Base-by-base conservation (phyloP, 2,113 vertebrate genomes). In the Ptychochromis oligacanthus region DNA sequence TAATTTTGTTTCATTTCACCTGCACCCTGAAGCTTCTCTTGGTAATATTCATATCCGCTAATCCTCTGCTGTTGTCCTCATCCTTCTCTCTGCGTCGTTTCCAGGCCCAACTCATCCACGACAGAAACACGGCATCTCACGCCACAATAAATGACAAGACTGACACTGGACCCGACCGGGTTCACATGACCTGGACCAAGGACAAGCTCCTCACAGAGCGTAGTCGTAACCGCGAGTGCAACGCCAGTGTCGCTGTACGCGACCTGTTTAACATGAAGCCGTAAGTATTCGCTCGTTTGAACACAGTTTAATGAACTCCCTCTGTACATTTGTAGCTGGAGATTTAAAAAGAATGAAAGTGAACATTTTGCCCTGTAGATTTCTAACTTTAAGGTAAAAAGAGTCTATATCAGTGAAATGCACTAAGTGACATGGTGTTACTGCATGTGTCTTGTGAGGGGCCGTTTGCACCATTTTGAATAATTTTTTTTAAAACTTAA, bases 121-220 rank as follows among this genome's bases (percentile, higher is more conserved):
- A 99, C 93, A 96, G 97, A 91, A 99, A 99, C 92, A 99, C 97
- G 0, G 97, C 97, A 0, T 96, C 97, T 0, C 97, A 96, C 20
- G 91, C 95, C 0, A 20, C 95, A 0, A 74, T 93, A 2, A 95
- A 94, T 1, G 94, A 95, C 78, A 95, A 95, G 79, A 83, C 94
- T 0, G 87, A 96, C 12, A 59, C 89, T 7, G 76, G 87, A 0
- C 96, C 96, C 0, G 98, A 99, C 17, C 96, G 93, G 52, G 96
- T 98, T 56, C 98, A 99, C 52, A 99, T 99, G 98, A 99, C 98
- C 31, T 99, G 98, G 98, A 99, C 98, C 11, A 98, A 98, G 94
- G 98, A 99, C 81, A 99, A 98, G 87, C 92, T 98, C 62, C 91
- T 95, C 4, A 90, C 94, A 0, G 98, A 99, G 89, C 97, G 97